phyloP scores from a whole-genome alignment of 2,797 vertebrate genomes.

The Pampus argenteus region DNA sequence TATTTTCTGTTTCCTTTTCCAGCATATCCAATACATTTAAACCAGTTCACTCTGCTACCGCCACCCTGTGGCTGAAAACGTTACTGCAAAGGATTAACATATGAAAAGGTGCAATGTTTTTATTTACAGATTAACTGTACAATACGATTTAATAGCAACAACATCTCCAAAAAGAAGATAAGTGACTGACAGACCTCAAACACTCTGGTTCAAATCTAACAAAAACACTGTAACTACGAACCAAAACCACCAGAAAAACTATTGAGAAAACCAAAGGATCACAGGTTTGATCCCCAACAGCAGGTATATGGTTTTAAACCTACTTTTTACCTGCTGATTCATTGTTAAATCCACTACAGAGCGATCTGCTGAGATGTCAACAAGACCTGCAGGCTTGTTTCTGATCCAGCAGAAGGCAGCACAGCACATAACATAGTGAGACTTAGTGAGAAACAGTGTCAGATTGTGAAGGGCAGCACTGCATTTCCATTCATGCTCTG shows the following conservation, averaged over 20 bases:
- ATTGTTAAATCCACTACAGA: background rate
- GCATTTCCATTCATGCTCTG: constrained; percentile 13
- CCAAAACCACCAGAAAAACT: background rate
- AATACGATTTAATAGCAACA: background rate
- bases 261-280: background rate
- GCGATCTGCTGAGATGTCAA: background rate
- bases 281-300: background rate
- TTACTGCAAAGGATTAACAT: constrained; percentile 28
- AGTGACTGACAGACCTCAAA: background rate
- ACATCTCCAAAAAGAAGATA: background rate
- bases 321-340: background rate
- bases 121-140: background rate
- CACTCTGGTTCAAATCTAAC: background rate
- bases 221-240: background rate
- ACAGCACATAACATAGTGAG: constrained; percentile 38
- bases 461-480: background rate
- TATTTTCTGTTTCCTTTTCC: constrained; percentile 8
- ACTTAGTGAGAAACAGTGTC: background rate
- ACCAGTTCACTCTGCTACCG: background rate
- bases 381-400: constrained; percentile 22
- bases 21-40: background rate
- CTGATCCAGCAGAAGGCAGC: constrained; percentile 67
- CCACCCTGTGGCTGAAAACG: constrained; percentile 53
- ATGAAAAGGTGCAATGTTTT: background rate
- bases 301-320: background rate